Percentiles rank a stretch among this genome's conserved stretches.
phyloP scores from a whole-genome alignment of 2,113 vertebrate species.

The Bos javanicus region DNA sequence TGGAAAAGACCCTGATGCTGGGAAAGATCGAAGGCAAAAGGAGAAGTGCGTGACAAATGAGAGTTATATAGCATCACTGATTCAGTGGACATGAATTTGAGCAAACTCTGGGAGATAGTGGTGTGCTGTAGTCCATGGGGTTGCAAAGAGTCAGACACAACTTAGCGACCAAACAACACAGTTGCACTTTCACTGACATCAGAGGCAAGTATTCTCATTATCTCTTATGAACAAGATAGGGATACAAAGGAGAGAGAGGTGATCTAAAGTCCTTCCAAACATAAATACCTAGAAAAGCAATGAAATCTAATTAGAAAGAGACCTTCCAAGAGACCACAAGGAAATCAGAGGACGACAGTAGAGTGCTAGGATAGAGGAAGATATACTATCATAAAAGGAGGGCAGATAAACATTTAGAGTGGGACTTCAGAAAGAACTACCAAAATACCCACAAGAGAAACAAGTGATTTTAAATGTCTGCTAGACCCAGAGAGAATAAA shows the following conservation, averaged over 20 bases:
- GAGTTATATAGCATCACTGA: background rate
- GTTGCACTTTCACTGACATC: background rate
- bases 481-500: background rate
- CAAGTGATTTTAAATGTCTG: background rate
- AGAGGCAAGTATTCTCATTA: background rate
- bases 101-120: background rate
- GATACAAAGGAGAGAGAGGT: background rate
- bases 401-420: background rate
- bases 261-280: background rate
- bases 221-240: background rate
- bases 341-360: background rate
- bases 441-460: background rate
- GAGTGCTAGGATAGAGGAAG: background rate
- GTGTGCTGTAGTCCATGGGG: background rate
- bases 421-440: background rate
- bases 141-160: background rate
- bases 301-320: background rate
- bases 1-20: background rate
- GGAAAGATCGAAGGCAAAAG: background rate
- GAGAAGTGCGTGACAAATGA: background rate
- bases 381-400: background rate
- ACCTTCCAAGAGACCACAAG: background rate
- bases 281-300: background rate
- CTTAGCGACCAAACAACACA: background rate
- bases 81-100: background rate